Conservation (phyloP, 2,888 invertebrate species). For the Zelleria hepariella region DNA sequence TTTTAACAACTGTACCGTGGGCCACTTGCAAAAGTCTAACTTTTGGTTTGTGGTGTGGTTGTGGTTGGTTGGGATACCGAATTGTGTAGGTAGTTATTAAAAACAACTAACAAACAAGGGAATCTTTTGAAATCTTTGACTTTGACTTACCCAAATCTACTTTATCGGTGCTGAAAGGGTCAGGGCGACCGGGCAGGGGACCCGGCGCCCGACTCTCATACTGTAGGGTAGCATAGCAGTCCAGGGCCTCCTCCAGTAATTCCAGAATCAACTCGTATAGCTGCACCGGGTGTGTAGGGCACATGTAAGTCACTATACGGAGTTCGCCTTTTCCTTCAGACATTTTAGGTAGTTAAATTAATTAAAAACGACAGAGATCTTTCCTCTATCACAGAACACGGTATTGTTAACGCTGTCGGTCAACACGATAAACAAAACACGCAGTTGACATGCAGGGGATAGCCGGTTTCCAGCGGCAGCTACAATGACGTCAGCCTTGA, state of each 20-base stretch:
- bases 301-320: constrained; percentile 73
- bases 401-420: constrained; percentile 8
- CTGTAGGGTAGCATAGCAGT: constrained; percentile 62
- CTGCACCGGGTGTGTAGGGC: constrained; percentile 74
- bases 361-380: constrained; percentile 4
- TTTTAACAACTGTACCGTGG: too few relatives aligned
- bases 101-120: too few relatives aligned
- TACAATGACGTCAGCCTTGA: constrained; percentile 19
- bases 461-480: constrained; percentile 22
- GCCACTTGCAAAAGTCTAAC: too few relatives aligned
- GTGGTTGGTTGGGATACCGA: too few relatives aligned
- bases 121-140: too few relatives aligned
- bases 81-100: too few relatives aligned
- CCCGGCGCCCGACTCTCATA: constrained; percentile 74
- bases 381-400: not conserved
- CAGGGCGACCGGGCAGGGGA: constrained; percentile 55
- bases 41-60: too few relatives aligned
- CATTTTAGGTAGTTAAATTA: constrained; percentile 36
- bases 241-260: constrained; percentile 65
- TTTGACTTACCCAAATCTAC: constrained; percentile 74
- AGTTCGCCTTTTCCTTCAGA: constrained; percentile 46
- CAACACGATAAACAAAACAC: constrained; percentile 30
- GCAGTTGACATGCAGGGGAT: constrained; percentile 35
- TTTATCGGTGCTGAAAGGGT: constrained; percentile 68
- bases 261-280: constrained; percentile 70